Evolutionary conservation across 2,797 vertebrate species (phyloP), one percentile per base, ranked within the genome.

Genomic region (Sylvia borin): DNA sequence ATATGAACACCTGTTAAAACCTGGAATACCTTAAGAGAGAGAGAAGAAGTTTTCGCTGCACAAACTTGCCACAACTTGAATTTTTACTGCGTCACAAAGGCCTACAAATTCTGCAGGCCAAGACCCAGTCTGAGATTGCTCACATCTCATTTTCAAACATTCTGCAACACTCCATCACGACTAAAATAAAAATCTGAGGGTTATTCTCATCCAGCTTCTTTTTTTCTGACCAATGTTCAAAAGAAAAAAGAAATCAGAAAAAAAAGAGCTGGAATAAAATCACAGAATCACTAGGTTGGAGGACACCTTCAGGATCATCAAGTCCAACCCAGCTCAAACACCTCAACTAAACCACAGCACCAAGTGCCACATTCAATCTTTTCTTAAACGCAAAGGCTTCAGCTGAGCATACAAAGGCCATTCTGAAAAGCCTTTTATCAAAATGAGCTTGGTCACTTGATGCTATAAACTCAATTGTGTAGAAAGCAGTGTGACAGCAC

Each of bases 331-430:
- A 45, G n/a, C 16, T 27, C 11, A 47, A 66, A 36, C 9, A 16
- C 13, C 13, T 26, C 61, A 55, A 12, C 15, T 43, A 43, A 54
- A 31, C 50, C 40, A 31, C 6, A 16, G 26, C 32, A 77, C 10
- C 0, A 0, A 32, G 40, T 5, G 32, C 17, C 10, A 55, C 5
- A 21, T 11, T 17, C 62, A 26, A 2, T 26, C 51, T 21, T 31
- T 36, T 31, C 16, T 11, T 32, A 21, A 55, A 47, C 10, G 36
- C 36, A 36, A 36, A 36, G 36, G 36, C 36, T 36, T 36, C 36
- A 36, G 36, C 36, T 36, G 36, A 36, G 36, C 10, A 10, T 36
- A 36, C 4, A 38, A 47, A 87, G 40, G 16, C 53, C 36, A 74
- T 60, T 57, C 50, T 24, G 40, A 77, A 91, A 71, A 42, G 7